Percentiles rank a stretch among this genome's conserved stretches.
Conservation (phyloP, 2,797 vertebrate genomes). For the Pseudochaenichthys georgianus region DNA sequence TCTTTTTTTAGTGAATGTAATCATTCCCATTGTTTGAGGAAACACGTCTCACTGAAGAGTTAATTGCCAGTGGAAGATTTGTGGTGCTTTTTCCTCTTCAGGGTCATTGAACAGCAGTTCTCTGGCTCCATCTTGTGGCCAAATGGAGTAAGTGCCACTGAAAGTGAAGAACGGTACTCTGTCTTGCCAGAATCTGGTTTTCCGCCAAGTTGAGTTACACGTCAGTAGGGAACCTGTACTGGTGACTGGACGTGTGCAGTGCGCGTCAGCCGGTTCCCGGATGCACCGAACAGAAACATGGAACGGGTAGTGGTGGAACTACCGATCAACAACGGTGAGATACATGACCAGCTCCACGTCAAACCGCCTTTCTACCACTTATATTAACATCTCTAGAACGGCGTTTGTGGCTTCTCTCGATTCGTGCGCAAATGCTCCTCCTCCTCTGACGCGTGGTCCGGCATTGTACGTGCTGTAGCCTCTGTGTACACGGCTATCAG, state of each 20-base stretch:
- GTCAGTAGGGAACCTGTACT: slow-evolving; percentile 85
- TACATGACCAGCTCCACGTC: slow-evolving; percentile 46
- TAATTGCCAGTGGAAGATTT: neutral
- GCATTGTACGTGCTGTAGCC: slow-evolving; percentile 22
- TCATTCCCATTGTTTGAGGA: no score
- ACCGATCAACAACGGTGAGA: slow-evolving; percentile 84
- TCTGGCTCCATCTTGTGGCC: slow-evolving; percentile 72
- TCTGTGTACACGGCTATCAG: slow-evolving; percentile 1
- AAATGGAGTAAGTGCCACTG: neutral
- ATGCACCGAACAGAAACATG: slow-evolving; percentile 79
- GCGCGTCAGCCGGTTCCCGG: slow-evolving; percentile 82
- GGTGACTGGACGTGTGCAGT: slow-evolving; percentile 84
- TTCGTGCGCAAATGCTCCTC: slow-evolving; percentile 39
- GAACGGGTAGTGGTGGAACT: slow-evolving; percentile 83
- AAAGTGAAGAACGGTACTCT: slow-evolving; percentile 5
- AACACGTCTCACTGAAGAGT: no score
- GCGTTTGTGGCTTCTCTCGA: slow-evolving; percentile 25
- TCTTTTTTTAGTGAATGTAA: no score
- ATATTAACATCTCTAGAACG: slow-evolving; percentile 12
- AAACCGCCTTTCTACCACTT: slow-evolving; percentile 28
- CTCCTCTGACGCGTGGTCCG: slow-evolving; percentile 49
- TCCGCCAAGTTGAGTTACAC: slow-evolving; percentile 84
- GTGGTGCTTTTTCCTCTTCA: neutral
- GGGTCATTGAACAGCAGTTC: neutral
- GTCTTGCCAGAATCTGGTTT: slow-evolving; percentile 55